Conservation (phyloP, 1,140 invertebrate species). For the Lepidurus packardi region DNA sequence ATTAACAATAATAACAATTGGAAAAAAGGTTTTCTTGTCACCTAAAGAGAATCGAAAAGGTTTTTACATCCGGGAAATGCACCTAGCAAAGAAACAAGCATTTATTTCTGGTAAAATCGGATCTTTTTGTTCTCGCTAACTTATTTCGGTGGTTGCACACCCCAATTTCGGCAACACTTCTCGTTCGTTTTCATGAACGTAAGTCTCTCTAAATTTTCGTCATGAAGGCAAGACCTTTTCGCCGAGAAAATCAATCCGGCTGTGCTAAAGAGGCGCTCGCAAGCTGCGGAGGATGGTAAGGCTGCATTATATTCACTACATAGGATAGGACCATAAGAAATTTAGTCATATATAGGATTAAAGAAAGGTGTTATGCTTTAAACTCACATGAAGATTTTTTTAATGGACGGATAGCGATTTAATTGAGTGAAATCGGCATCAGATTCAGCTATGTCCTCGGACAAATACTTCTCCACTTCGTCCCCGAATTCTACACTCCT, state of each 20-base stretch:
- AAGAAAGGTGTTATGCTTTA: background rate
- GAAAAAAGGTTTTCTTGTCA: slow-evolving; percentile 40
- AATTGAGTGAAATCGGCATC: too few species aligned
- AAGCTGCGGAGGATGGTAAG: slow-evolving; percentile 26
- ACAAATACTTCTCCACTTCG: too few species aligned
- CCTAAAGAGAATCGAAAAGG: slow-evolving; percentile 73
- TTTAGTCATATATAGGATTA: background rate
- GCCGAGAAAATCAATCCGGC: slow-evolving; percentile 26
- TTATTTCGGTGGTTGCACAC: background rate
- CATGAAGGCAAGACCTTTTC: slow-evolving; percentile 5
- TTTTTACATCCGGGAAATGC: slow-evolving; percentile 64
- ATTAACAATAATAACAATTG: slow-evolving; percentile 9
- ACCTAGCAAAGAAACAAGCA: too few species aligned
- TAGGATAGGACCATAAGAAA: too few species aligned
- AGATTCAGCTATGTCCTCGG: too few species aligned
- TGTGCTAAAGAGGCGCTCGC: slow-evolving; percentile 22
- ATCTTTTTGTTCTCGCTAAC: background rate
- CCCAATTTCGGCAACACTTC: background rate
- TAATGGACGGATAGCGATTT: too few species aligned
- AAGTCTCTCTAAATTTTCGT: background rate
- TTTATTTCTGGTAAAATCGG: too few species aligned
- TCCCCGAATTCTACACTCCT: too few species aligned
- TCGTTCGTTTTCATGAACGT: background rate
- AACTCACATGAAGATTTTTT: background rate
- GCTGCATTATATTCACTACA: too few species aligned